Evolutionary conservation across 2,113 vertebrate species (phyloP).

Genomic region (Pteruthius melanotis): DNA sequence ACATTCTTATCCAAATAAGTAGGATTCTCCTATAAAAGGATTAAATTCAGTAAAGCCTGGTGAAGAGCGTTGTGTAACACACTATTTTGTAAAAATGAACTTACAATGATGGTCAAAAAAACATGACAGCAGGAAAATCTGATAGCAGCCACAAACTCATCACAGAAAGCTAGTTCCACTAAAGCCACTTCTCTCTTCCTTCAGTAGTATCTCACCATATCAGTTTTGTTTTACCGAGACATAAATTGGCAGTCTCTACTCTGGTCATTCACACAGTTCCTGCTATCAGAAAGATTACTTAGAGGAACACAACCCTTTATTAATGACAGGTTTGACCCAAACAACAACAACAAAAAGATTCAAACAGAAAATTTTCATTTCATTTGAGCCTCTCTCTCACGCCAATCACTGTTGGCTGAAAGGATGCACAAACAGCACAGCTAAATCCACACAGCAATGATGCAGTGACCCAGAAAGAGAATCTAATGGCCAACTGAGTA

Average conservation of each 20-base stretch:
- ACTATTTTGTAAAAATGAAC: neutral
- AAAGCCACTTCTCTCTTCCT: neutral
- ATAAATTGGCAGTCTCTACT: neutral
- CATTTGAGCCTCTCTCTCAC: neutral
- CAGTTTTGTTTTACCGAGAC: neutral
- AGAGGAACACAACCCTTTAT: neutral
- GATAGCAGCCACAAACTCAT: neutral
- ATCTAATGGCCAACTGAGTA: neutral
- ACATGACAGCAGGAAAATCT: neutral
- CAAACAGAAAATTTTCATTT: neutral
- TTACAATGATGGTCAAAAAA: neutral
- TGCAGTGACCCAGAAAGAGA: neutral
- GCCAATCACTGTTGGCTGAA: neutral
- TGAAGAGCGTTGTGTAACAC: neutral
- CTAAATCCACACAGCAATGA: neutral
- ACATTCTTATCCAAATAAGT: neutral
- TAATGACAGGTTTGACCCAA: neutral
- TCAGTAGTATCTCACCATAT: rapidly evolving
- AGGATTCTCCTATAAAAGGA: neutral
- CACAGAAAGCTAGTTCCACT: neutral
- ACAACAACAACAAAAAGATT: neutral
- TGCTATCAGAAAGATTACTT: neutral
- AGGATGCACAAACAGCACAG: neutral
- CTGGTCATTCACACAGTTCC: neutral
- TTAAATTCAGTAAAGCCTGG: neutral